Percentiles rank a stretch among this genome's conserved stretches.
Evolutionary conservation across 2,113 vertebrate genomes (phyloP).

Genomic region (Poeciliopsis occidentalis): DNA sequence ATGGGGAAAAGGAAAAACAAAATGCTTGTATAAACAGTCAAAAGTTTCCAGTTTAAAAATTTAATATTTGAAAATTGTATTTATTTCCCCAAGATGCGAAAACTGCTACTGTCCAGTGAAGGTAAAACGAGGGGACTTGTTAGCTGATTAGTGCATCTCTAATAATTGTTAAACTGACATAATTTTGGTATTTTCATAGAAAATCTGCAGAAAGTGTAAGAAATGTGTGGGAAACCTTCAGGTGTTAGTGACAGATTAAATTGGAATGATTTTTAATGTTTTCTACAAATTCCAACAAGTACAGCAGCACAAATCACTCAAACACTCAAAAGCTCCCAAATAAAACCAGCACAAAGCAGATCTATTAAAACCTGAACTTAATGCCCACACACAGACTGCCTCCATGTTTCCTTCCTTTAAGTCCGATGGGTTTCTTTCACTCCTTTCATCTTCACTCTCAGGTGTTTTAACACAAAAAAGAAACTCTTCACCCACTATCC

Average conservation of each 20-base stretch:
- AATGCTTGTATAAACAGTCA: too few species aligned
- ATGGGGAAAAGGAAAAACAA: too few species aligned
- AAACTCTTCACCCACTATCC: constrained; percentile 8
- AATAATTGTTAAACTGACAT: too few species aligned
- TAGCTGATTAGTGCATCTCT: too few species aligned
- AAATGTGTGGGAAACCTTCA: not conserved
- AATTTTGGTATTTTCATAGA: too few species aligned
- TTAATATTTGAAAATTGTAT: too few species aligned
- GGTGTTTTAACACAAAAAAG: constrained; percentile 9
- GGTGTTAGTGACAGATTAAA: not conserved
- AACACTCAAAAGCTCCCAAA: not conserved
- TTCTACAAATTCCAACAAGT: not conserved
- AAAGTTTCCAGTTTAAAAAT: too few species aligned
- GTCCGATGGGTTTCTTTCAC: not conserved
- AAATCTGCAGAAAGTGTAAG: too few species aligned
- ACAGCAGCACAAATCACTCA: constrained; percentile 3
- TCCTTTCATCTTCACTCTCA: constrained; percentile 25
- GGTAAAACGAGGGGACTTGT: too few species aligned
- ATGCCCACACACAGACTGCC: not conserved
- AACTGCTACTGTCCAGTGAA: too few species aligned
- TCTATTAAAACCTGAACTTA: constrained; percentile 1
- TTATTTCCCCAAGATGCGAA: too few species aligned
- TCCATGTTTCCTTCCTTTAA: not conserved
- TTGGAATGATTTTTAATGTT: not conserved
- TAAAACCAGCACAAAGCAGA: not conserved